Evolutionary conservation across 1,140 invertebrate species (phyloP).

Genomic region (Homalodisca vitripennis): DNA sequence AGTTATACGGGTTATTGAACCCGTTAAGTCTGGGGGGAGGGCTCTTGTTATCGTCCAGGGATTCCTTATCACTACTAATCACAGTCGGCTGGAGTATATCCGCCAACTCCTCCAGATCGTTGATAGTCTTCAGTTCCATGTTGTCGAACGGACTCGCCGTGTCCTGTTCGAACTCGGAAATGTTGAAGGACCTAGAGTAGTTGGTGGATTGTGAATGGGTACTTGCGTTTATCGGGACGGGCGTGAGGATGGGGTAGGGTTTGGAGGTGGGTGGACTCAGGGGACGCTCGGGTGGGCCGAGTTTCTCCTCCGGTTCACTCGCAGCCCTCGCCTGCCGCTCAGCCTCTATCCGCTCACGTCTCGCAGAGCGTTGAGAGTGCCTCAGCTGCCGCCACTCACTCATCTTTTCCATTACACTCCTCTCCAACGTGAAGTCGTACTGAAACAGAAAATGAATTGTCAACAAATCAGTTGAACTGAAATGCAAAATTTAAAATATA

Average conservation of each 20-base stretch:
- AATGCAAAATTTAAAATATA: too few relatives aligned
- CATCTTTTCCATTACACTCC: slow-evolving; percentile 65
- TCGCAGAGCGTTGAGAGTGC: slow-evolving; percentile 56
- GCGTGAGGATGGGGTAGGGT: slow-evolving; percentile 38
- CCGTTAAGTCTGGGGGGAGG: slow-evolving; percentile 20
- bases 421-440: slow-evolving; percentile 73
- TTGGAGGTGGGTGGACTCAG: slow-evolving; percentile 2
- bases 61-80: slow-evolving; percentile 4
- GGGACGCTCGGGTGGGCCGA: background rate
- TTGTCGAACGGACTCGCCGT: slow-evolving; percentile 89
- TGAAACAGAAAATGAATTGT: slow-evolving; percentile 38
- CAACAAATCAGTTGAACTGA: too few relatives aligned
- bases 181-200: slow-evolving; percentile 53
- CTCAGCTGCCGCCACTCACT: slow-evolving; percentile 64
- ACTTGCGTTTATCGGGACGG: slow-evolving; percentile 36
- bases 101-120: slow-evolving; percentile 84
- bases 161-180: slow-evolving; percentile 83
- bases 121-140: slow-evolving; percentile 85
- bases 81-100: slow-evolving; percentile 54
- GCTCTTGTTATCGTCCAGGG: background rate
- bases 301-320: background rate
- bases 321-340: slow-evolving; percentile 36
- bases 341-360: slow-evolving; percentile 56
- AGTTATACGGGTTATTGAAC: slow-evolving; percentile 4
- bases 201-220: slow-evolving; percentile 3